Conservation (phyloP, 2,888 invertebrate genomes). For the Macrosoma leucophasiata region DNA sequence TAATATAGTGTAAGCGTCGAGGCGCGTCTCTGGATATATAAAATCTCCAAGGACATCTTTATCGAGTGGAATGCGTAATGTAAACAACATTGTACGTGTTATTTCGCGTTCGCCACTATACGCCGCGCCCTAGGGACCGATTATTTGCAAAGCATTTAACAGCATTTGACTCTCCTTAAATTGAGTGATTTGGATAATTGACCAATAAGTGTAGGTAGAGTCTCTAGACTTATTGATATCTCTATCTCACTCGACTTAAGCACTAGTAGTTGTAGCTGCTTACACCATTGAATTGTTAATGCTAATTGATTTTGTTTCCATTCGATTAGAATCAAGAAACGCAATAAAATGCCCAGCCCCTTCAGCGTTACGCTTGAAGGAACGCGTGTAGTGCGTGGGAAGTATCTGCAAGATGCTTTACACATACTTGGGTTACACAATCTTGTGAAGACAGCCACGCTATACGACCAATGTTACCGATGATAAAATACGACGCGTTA, state of each 20-base stretch:
- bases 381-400: constrained; percentile 66
- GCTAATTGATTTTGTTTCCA: constrained; percentile 41
- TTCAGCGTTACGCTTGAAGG: constrained; percentile 62
- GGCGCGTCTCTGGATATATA: constrained; percentile 43
- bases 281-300: no score
- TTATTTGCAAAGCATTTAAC: constrained; percentile 23
- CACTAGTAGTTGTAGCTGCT: no score
- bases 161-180: constrained; percentile 10
- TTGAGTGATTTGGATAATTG: constrained; percentile 1
- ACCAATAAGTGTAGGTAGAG: no score
- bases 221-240: no score
- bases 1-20: constrained; percentile 34
- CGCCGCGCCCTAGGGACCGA: constrained; percentile 43
- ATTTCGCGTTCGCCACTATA: constrained; percentile 42
- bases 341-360: constrained; percentile 66
- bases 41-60: constrained; percentile 71
- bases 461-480: constrained; percentile 28
- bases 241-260: no score
- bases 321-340: constrained; percentile 48
- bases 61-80: constrained; percentile 67
- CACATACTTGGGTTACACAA: constrained; percentile 70
- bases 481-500: constrained; percentile 16
- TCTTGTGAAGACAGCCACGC: constrained; percentile 56
- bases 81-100: constrained; percentile 64
- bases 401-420: constrained; percentile 48